phyloP scores from a whole-genome alignment of 2,113 vertebrate genomes.

The Ciconia maguari region DNA sequence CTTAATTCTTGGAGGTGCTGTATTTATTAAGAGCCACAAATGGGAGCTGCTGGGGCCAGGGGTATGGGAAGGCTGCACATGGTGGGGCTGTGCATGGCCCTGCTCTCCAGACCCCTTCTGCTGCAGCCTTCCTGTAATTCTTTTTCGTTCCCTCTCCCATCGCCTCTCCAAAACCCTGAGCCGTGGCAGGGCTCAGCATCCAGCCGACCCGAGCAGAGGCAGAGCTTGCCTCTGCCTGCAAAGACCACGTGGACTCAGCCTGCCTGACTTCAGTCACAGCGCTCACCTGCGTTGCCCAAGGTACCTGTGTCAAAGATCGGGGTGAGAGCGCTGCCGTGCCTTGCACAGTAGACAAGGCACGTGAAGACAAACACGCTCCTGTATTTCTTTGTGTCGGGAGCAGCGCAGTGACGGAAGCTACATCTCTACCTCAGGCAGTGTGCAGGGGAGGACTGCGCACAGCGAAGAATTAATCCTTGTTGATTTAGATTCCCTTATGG shows the following conservation, averaged over 20 bases:
- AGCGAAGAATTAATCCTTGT: not conserved
- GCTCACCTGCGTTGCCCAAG: fast-evolving
- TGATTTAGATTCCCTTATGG: not conserved
- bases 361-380: not conserved
- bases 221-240: not conserved
- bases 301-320: fast-evolving
- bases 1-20: not conserved
- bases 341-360: not conserved
- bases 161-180: fast-evolving
- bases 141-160: not conserved
- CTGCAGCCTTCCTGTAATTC: not conserved
- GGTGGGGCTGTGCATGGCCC: too few species aligned
- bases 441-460: not conserved
- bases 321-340: fast-evolving
- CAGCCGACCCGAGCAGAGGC: fast-evolving
- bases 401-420: not conserved
- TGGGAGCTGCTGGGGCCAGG: not conserved
- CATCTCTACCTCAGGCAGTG: not conserved
- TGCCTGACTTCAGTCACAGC: not conserved
- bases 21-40: not conserved
- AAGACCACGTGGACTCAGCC: fast-evolving
- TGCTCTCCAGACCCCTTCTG: not conserved
- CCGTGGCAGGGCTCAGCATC: too few species aligned
- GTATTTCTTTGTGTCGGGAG: not conserved
- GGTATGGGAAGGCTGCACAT: not conserved